Evolutionary conservation across 1,140 invertebrate genomes (phyloP).

Genomic region (Portunus trituberculatus): DNA sequence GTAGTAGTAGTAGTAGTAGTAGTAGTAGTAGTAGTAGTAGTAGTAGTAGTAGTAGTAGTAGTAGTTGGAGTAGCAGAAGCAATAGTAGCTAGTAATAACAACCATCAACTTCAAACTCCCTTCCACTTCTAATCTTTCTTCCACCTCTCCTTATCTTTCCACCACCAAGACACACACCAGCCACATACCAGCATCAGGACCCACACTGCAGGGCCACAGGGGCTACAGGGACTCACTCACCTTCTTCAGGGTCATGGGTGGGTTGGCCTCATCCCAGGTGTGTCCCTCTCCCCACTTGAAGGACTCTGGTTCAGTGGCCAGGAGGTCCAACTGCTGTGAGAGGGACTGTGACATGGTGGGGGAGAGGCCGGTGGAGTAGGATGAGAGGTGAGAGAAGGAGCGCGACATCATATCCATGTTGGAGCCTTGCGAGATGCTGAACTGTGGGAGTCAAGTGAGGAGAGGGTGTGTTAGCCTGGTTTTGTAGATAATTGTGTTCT

Average conservation of each 20-base stretch:
- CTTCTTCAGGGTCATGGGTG: conserved; percentile 68
- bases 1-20: not conserved
- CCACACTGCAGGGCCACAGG: not conserved
- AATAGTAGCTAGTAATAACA: not conserved
- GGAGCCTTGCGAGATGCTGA: conserved; percentile 74
- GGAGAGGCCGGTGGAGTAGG: conserved; percentile 69
- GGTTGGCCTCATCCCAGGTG: conserved; percentile 64
- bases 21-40: conserved; percentile 22
- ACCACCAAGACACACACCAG: too few relatives aligned
- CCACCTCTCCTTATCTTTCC: too few relatives aligned
- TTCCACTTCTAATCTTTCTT: too few relatives aligned
- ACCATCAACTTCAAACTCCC: too few relatives aligned
- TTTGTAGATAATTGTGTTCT: too few relatives aligned
- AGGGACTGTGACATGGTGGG: conserved; percentile 72
- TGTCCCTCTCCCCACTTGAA: conserved; percentile 65
- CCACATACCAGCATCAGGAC: too few relatives aligned
- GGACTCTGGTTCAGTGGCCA: conserved; percentile 68
- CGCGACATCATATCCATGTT: conserved; percentile 71
- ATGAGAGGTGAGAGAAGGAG: conserved; percentile 67
- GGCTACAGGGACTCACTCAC: not conserved
- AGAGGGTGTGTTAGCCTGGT: not conserved
- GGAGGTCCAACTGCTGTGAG: conserved; percentile 70
- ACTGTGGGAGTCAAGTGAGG: conserved; percentile 44
- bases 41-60: conserved; percentile 23
- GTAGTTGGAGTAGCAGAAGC: not conserved